Evolutionary conservation across 1,140 invertebrate species (phyloP), one percentile per base, ranked within the genome.

Genomic region (Druon quercuslanigerum): DNA sequence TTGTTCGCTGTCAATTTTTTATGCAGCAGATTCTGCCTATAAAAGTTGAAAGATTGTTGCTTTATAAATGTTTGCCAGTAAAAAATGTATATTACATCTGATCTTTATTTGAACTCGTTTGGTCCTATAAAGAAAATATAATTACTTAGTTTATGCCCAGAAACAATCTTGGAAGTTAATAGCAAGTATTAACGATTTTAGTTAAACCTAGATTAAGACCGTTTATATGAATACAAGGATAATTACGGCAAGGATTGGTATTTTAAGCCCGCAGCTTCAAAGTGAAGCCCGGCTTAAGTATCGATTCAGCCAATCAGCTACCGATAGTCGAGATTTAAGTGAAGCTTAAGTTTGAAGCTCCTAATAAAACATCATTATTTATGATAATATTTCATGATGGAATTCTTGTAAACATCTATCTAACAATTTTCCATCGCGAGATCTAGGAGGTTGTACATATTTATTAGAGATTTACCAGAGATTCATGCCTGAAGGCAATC

Each of bases 241-340:
- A 66, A 66, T 66, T 66, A 66, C 60, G 25, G n/a, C 60, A 66
- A 40, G 25, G 25, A 66, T 66, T 66, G 60, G 16, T 66, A 66
- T 66, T 66, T 66, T 66, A 40, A 66, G 46, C 25, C 60, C 25
- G 11, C 8, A 46, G 60, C 60, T 66, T 66, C 25, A 46, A 66
- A 66, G 33, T 66, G 46, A 66, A 66, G 12, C 33, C 12, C 25
- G 60, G 60, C 33, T 66, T 66, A 40, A 66, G 25, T 66, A 66
- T 66, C 60, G 25, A 66, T 66, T 40, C 40, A 66, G 20, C 25
- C 60, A 66, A 66, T 66, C 33, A 66, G 60, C 60, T 40, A 33
- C 20, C 20, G 60, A 66, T 16, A 40, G 25, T 66, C 60, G 25
- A 66, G 60, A 66, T 66, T 66, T 66, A 14, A 66, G 60, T 66